Conservation (phyloP, 2,888 invertebrate species). For the Epirrita christyi region DNA sequence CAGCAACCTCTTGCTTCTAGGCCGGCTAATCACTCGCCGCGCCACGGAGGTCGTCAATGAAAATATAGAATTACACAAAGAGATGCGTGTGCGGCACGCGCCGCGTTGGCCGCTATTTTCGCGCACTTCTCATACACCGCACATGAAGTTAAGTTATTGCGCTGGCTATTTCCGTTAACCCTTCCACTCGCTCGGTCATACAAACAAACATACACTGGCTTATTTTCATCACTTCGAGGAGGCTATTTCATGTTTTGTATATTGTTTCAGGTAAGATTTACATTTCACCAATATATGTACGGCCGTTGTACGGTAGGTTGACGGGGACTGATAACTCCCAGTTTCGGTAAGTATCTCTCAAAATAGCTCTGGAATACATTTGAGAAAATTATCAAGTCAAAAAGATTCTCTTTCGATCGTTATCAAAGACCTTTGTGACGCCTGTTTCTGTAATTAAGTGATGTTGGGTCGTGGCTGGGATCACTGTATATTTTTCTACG, state of each 20-base stretch:
- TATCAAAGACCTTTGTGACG: constrained; percentile 17
- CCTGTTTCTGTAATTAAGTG: not conserved
- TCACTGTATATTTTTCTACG: constrained; percentile 3
- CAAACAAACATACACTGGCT: constrained; percentile 26
- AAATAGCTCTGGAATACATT: constrained; percentile 10
- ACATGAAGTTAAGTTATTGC: constrained; percentile 22
- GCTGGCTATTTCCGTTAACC: constrained; percentile 23
- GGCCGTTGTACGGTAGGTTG: constrained; percentile 4
- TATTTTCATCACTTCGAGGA: constrained; percentile 48
- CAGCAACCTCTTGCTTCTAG: too few relatives aligned
- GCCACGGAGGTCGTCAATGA: too few relatives aligned
- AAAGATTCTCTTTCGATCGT: constrained; percentile 16
- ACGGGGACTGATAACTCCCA: constrained; percentile 4
- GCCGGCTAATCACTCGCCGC: too few relatives aligned
- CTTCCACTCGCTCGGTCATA: constrained; percentile 12
- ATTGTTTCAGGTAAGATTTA: constrained; percentile 65
- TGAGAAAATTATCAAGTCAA: constrained; percentile 26
- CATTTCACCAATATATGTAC: constrained; percentile 5
- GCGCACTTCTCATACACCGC: constrained; percentile 38
- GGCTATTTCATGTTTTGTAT: constrained; percentile 43
- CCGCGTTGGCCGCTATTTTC: constrained; percentile 68
- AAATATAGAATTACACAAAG: constrained; percentile 30
- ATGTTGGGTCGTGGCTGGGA: not conserved
- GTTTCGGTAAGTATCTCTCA: constrained; percentile 9
- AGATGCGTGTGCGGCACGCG: constrained; percentile 39